These are phyloP conservation scores for Acrocephalus kingi DNA, from an alignment of 2,113 vertebrate species.

Conservation along the genomic window DNA sequence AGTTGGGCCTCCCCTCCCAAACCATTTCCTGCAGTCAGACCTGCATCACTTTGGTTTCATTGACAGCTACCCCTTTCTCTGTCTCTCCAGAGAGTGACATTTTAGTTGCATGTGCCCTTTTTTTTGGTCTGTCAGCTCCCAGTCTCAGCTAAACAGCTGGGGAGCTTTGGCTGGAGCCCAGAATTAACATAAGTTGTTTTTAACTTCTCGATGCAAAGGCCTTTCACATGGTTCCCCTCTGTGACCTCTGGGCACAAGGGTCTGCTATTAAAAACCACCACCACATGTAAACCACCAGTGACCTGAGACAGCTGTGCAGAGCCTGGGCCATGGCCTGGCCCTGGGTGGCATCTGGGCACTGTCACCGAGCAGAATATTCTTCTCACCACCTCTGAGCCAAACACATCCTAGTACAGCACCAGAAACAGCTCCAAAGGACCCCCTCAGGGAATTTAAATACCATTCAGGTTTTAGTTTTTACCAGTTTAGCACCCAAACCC, in stretches of 20 bases:
- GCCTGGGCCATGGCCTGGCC: background rate
- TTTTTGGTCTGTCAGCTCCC: background rate
- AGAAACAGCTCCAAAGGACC: background rate
- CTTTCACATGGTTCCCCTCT: background rate
- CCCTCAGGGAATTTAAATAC: fast-evolving
- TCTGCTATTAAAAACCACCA: background rate
- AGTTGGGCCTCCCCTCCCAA: background rate
- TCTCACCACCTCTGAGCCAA: background rate
- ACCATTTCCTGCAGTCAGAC: background rate
- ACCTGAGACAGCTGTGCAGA: background rate
- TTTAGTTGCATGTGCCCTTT: background rate
- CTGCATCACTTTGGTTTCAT: background rate
- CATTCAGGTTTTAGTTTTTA: background rate
- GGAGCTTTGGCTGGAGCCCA: background rate
- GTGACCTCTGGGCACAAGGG: background rate
- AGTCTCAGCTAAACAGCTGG: background rate
- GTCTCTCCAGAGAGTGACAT: background rate
- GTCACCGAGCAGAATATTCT: background rate
- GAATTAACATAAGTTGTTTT: conserved; percentile 8
- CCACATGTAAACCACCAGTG: fast-evolving
- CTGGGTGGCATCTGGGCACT: background rate
- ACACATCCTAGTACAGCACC: background rate
- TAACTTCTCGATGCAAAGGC: background rate
- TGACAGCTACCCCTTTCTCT: background rate
- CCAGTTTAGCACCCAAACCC: fast-evolving